A percentile compares a stretch with the other conserved stretches of the same genome.
Conservation (phyloP, 2,113 vertebrate species). For the Meriones unguiculatus region DNA sequence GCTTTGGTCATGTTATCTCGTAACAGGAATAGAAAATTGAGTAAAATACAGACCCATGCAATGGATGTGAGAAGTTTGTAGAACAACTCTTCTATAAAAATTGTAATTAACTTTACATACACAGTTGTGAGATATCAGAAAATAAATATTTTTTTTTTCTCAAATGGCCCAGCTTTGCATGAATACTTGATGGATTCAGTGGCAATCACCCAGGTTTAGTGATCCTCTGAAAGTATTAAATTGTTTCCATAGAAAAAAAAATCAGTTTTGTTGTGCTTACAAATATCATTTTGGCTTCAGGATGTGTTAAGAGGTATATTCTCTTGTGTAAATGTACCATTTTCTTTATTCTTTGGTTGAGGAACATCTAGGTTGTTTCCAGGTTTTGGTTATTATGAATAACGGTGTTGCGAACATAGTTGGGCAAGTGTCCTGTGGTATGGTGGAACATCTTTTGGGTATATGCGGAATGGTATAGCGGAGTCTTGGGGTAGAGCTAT, state of each 20-base stretch:
- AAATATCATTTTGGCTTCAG: not conserved
- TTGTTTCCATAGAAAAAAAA: not conserved
- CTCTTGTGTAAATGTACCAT: too few species aligned
- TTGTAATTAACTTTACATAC: constrained; percentile 11
- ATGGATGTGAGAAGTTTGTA: constrained; percentile 16
- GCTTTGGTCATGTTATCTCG: not conserved
- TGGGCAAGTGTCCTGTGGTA: too few species aligned
- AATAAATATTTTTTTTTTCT: not conserved
- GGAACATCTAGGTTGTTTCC: too few species aligned
- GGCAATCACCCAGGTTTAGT: not conserved
- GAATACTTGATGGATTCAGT: constrained; percentile 8
- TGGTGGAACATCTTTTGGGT: too few species aligned
- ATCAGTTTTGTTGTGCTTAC: constrained; percentile 32
- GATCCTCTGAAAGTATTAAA: constrained; percentile 3
- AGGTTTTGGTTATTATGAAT: too few species aligned
- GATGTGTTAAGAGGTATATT: constrained; percentile 36
- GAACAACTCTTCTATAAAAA: constrained; percentile 39
- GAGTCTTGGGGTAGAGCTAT: too few species aligned
- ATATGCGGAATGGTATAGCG: too few species aligned
- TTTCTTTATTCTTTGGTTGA: too few species aligned
- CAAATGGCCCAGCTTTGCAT: constrained; percentile 2
- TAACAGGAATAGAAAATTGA: not conserved
- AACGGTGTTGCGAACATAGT: too few species aligned
- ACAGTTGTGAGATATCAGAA: constrained; percentile 15
- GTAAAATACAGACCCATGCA: not conserved